Evolutionary conservation across 2,888 invertebrate species (phyloP).

Genomic region (Hirtodrosophila histrioides): DNA sequence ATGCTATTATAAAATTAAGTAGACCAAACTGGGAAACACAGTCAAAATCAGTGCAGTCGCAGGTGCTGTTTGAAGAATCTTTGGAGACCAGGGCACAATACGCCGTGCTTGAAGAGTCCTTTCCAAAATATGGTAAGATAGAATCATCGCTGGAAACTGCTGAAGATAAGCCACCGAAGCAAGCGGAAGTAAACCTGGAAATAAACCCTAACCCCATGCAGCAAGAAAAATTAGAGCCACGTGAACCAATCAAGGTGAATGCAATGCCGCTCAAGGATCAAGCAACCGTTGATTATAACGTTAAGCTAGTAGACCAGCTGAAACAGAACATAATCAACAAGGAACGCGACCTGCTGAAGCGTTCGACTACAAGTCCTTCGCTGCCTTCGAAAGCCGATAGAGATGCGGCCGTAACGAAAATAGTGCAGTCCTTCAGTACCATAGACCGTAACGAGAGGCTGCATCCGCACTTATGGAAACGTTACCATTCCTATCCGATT

Average conservation of each 20-base stretch:
- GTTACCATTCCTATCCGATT: constrained; percentile 26
- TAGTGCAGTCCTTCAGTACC: too few species aligned
- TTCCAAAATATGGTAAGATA: background rate
- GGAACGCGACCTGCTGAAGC: constrained; percentile 19
- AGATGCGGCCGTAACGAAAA: too few species aligned
- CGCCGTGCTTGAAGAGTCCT: background rate
- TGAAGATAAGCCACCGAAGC: background rate
- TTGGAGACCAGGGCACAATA: constrained; percentile 12
- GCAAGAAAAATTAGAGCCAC: background rate
- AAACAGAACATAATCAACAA: background rate
- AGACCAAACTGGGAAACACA: background rate
- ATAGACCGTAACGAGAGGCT: constrained; percentile 3
- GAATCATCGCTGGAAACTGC: background rate
- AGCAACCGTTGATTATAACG: too few species aligned
- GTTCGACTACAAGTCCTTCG: constrained; percentile 39
- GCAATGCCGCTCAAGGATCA: too few species aligned
- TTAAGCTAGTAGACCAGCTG: constrained; percentile 11
- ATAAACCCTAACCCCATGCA: too few species aligned
- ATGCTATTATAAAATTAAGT: constrained; percentile 39
- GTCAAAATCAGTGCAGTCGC: background rate
- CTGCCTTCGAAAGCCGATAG: background rate
- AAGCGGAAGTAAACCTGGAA: too few species aligned
- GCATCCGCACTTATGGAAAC: constrained; percentile 33
- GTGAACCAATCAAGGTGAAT: background rate
- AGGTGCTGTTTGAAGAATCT: constrained; percentile 13